These are phyloP conservation scores for Dreissena rostriformis DNA, from an alignment of 1,140 invertebrate genomes.

Conservation along the genomic window DNA sequence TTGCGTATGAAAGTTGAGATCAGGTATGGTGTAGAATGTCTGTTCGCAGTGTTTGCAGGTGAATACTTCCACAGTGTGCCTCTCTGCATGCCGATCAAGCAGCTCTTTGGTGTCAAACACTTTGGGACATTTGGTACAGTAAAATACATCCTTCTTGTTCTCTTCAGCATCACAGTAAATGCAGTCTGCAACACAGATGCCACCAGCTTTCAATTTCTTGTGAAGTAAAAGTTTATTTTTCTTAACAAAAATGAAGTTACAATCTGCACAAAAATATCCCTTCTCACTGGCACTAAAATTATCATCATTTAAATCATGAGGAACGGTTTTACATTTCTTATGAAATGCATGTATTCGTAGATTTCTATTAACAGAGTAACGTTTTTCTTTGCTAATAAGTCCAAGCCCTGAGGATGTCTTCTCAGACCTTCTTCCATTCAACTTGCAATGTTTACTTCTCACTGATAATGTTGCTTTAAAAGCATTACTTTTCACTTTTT, in stretches of 20 bases:
- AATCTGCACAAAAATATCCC: constrained; percentile 43
- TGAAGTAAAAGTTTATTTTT: constrained; percentile 34
- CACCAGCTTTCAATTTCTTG: constrained; percentile 28
- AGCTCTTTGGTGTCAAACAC: constrained; percentile 36
- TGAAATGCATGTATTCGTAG: constrained; percentile 44
- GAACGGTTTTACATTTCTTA: constrained; percentile 28
- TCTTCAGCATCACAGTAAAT: constrained; percentile 54
- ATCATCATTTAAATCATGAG: constrained; percentile 29
- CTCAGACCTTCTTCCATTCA: too few relatives aligned
- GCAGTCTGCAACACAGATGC: constrained; percentile 39
- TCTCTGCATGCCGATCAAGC: constrained; percentile 21
- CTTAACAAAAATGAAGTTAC: constrained; percentile 36
- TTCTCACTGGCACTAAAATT: constrained; percentile 33
- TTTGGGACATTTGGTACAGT: constrained; percentile 43
- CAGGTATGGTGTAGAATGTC: constrained; percentile 25
- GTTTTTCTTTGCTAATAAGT: not conserved
- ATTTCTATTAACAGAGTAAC: constrained; percentile 42
- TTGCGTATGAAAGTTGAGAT: constrained; percentile 22
- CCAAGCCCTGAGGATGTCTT: too few relatives aligned
- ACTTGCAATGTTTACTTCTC: too few relatives aligned
- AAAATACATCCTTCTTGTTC: constrained; percentile 30
- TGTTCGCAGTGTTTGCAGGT: constrained; percentile 14
- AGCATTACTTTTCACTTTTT: too few relatives aligned
- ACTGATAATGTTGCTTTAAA: too few relatives aligned
- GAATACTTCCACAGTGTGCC: not conserved